A percentile compares a stretch with the other conserved stretches of the same genome.
phyloP scores from a whole-genome alignment of 2,888 invertebrate genomes.

The Aspidiotus destructor region DNA sequence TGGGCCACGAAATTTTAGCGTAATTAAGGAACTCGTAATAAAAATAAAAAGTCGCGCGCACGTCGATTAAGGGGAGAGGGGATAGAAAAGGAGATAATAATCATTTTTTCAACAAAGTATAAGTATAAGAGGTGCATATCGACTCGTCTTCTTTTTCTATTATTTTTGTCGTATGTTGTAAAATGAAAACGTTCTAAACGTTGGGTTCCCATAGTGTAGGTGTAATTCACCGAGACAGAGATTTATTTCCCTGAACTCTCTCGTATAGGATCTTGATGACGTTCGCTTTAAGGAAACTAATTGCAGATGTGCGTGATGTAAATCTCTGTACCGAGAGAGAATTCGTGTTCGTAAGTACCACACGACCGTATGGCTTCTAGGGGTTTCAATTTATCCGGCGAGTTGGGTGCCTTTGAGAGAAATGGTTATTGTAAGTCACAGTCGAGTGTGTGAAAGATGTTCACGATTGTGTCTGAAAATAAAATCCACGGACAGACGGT shows the following conservation, averaged over 20 bases:
- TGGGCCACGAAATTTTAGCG: conserved; percentile 2
- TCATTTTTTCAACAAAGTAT: background rate
- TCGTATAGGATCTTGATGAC: background rate
- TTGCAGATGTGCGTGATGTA: conserved; percentile 2
- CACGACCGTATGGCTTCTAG: background rate
- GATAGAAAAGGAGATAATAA: background rate
- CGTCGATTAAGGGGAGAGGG: background rate
- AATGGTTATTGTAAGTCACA: too few relatives aligned
- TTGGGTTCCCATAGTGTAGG: background rate
- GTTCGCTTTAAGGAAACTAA: conserved; percentile 1
- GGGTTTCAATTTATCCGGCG: background rate
- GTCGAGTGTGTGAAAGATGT: too few relatives aligned
- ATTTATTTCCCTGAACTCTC: background rate
- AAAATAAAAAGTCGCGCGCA: background rate
- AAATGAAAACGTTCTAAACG: background rate
- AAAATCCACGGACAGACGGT: too few relatives aligned
- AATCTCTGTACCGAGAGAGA: conserved; percentile 1
- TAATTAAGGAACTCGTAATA: background rate
- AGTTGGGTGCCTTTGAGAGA: too few relatives aligned
- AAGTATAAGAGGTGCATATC: background rate
- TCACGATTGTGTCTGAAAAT: too few relatives aligned
- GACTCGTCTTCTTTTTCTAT: background rate
- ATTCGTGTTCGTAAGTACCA: conserved; percentile 4
- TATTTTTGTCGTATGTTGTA: conserved; percentile 1
- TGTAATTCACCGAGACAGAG: background rate